Evolutionary conservation across 2,113 vertebrate genomes (phyloP), one percentile per base, ranked within the genome.

Genomic region (Pollachius pollachius): DNA sequence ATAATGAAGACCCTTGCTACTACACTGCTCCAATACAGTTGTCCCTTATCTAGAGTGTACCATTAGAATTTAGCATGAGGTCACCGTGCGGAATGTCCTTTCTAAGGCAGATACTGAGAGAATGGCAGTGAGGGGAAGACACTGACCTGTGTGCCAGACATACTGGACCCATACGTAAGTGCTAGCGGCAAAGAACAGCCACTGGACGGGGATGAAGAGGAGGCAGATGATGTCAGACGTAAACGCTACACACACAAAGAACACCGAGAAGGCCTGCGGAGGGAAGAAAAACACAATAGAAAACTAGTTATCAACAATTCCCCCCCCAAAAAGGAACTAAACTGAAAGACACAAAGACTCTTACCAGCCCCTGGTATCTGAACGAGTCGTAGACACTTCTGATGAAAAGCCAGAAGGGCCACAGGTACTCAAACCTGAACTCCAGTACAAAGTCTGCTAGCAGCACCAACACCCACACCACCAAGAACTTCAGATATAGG

Each of bases 401-500:
- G 86, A 99, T 97, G 88, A 99, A 98, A 69, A 99, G 95, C 97
- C 97, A 99, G 90, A 99, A 99, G 0, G 97, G 97, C 97, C 97
- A 99, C 87, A 99, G 91, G 82, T 99, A 99, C 83, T 99, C 97
- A 74, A 99, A 99, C 85, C 97, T 92, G 92, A 99, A 99, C 89
- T 99, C 97, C 90, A 99, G 92, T 81, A 98, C 96, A 90, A 99
- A 99, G 80, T 99, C 97, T 11, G 96, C 97, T 89, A 99, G 82
- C 75, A 99, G 89, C 71, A 99, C 97, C 23, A 99, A 91, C 1
- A 96, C 95, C 97, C 97, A 99, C 85, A 99, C 97, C 19, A 99
- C 95, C 85, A 99, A 91, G 89, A 99, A 99, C 90, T 98, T 99
- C 90, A 99, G 94, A 81, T 99, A 99, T 73, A 99, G 91, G 89